Conservation (phyloP, 2,888 invertebrate genomes). For the Lissocephala sabroskyi region DNA sequence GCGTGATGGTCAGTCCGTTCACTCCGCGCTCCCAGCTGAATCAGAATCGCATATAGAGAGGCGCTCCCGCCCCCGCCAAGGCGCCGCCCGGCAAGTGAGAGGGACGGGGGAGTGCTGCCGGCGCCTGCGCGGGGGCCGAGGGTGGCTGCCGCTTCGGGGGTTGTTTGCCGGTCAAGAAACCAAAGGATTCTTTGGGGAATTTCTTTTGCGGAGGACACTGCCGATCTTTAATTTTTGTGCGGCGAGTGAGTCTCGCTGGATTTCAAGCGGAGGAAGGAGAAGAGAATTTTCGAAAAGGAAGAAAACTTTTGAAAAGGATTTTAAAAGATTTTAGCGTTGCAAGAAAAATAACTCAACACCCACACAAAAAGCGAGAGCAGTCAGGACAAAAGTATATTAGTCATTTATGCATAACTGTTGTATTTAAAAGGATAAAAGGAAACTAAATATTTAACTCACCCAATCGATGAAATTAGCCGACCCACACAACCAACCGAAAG, state of each 20-base stretch:
- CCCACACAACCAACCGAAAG: constrained; percentile 31
- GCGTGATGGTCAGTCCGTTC: constrained; percentile 69
- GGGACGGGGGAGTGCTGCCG: not conserved
- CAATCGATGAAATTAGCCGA: constrained; percentile 19
- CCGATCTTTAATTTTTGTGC: too few relatives aligned
- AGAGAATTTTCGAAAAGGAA: constrained; percentile 20
- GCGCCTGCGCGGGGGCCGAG: too few relatives aligned
- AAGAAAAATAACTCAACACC: constrained; percentile 24
- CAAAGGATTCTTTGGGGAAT: constrained; percentile 29
- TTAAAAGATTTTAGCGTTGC: constrained; percentile 65
- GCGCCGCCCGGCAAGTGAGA: not conserved
- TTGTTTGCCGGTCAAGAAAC: constrained; percentile 18
- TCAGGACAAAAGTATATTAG: constrained; percentile 39
- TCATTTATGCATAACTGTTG: constrained; percentile 66
- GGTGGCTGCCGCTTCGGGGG: constrained; percentile 19
- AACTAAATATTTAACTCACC: constrained; percentile 18
- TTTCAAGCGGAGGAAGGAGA: constrained; percentile 14
- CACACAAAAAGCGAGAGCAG: constrained; percentile 15
- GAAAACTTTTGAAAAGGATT: constrained; percentile 60
- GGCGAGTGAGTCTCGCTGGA: too few relatives aligned
- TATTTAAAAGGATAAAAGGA: constrained; percentile 29
- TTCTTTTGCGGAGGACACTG: constrained; percentile 29
- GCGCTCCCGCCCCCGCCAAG: not conserved
- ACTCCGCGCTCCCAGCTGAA: constrained; percentile 68
- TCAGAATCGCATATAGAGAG: constrained; percentile 64